Percentiles rank a stretch among this genome's conserved stretches.
Evolutionary conservation across 2,113 vertebrate genomes (phyloP).

Genomic region (Callaeas wilsoni): DNA sequence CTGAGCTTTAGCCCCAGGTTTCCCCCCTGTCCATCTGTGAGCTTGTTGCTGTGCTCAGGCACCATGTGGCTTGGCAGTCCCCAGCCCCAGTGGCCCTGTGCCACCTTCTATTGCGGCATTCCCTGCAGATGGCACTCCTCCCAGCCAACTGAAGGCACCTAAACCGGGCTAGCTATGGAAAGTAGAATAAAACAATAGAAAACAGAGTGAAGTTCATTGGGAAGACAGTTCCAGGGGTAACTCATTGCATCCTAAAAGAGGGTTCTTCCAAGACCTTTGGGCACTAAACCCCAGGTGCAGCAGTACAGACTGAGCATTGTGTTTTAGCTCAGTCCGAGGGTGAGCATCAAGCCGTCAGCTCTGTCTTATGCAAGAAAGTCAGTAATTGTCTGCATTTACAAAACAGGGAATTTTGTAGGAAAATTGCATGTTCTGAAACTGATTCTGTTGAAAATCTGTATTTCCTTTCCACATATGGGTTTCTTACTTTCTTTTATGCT

Average conservation of each 20-base stretch:
- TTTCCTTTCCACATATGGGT: slow-evolving; percentile 54
- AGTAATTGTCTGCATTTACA: background rate
- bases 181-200: background rate
- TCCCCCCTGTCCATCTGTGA: background rate
- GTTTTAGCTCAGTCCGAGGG: background rate
- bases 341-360: background rate
- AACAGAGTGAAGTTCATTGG: background rate
- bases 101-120: background rate
- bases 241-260: background rate
- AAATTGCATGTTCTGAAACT: slow-evolving; percentile 34
- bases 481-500: slow-evolving; percentile 62
- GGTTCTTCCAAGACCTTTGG: background rate
- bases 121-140: background rate
- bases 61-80: background rate
- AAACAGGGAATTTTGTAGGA: background rate
- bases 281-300: background rate
- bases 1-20: background rate
- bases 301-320: background rate
- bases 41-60: background rate
- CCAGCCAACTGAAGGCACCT: background rate
- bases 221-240: background rate
- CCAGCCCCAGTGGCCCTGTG: background rate
- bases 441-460: slow-evolving; percentile 53
- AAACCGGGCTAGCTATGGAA: background rate
- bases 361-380: slow-evolving; percentile 10